A percentile compares a stretch with the other conserved stretches of the same genome.
Conservation (phyloP, 2,888 invertebrate genomes). For the Clivina fossor region DNA sequence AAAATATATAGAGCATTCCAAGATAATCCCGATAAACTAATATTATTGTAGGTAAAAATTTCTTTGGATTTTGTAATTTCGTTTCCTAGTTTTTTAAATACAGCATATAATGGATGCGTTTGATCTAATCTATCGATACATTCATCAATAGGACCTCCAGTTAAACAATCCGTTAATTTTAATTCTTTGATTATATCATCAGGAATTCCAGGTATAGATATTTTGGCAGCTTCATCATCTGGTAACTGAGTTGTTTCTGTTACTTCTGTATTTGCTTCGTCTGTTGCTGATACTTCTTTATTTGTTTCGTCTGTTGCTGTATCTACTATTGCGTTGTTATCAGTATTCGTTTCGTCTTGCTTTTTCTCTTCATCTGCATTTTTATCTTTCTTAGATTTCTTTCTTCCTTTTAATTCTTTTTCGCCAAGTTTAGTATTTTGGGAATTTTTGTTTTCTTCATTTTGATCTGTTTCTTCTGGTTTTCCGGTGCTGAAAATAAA, state of each 20-base stretch:
- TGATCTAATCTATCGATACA: slow-evolving; percentile 3
- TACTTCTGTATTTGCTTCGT: not conserved
- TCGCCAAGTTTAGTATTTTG: not conserved
- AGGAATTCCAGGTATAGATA: slow-evolving; percentile 5
- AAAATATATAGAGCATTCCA: slow-evolving; percentile 20
- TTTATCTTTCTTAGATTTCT: too few species aligned
- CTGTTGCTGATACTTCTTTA: not conserved
- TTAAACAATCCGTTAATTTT: slow-evolving; percentile 7
- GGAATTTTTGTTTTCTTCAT: not conserved
- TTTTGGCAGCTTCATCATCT: slow-evolving; percentile 4
- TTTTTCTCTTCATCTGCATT: slow-evolving; percentile 1
- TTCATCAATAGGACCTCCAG: not conserved
- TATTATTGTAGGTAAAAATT: slow-evolving; percentile 17
- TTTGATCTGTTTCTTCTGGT: not conserved
- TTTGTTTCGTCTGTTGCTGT: not conserved
- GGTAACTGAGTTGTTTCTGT: not conserved
- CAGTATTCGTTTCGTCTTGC: not conserved
- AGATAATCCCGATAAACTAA: slow-evolving; percentile 20
- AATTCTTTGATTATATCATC: slow-evolving; percentile 7
- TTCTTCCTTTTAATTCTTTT: not conserved
- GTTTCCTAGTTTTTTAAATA: slow-evolving; percentile 16
- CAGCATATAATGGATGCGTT: slow-evolving; percentile 4
- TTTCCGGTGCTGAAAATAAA: not conserved
- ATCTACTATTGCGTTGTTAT: not conserved
- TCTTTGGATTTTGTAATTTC: slow-evolving; percentile 15